These are phyloP conservation scores for Hydra vulgaris DNA, from an alignment of 30 jellyfish, hydroid and myxozoan genomes.

Conservation along the genomic window DNA sequence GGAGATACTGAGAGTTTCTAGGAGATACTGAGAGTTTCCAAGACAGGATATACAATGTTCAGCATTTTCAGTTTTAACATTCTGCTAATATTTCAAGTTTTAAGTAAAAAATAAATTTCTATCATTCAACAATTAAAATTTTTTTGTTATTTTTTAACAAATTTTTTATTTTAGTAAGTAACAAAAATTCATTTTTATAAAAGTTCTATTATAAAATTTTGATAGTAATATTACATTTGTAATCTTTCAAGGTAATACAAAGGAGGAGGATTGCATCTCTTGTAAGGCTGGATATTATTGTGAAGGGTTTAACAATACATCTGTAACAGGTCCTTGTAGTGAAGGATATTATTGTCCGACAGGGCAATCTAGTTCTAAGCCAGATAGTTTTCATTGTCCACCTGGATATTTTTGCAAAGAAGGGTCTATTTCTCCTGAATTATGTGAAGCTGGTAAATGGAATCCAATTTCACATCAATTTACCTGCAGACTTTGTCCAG, in stretches of 20 bases:
- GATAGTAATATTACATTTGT: not conserved
- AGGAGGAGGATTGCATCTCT: conserved; percentile 38
- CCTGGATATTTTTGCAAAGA: conserved; percentile 68
- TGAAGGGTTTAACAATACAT: conserved; percentile 55
- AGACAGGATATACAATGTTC: too few species aligned
- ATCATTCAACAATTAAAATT: too few species aligned
- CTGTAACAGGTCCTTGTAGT: conserved; percentile 78
- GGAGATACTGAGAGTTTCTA: too few species aligned
- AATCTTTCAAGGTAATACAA: conserved; percentile 44
- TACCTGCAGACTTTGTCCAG: conserved; percentile 59
- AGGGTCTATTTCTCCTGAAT: conserved; percentile 63
- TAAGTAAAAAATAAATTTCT: too few species aligned
- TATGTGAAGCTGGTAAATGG: conserved; percentile 84
- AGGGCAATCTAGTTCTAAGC: conserved; percentile 62
- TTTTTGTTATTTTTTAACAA: too few species aligned
- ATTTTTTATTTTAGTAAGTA: too few species aligned
- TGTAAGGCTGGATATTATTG: conserved; percentile 75
- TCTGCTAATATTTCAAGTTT: too few species aligned
- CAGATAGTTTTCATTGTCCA: conserved; percentile 31
- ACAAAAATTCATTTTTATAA: too few species aligned
- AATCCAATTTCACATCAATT: conserved; percentile 32
- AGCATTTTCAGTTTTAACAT: too few species aligned
- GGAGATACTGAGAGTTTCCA: too few species aligned
- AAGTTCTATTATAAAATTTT: too few species aligned
- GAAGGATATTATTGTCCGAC: conserved; percentile 80